Conservation (phyloP, 2,797 vertebrate species). For the Phrynocephalus vlangalii region DNA sequence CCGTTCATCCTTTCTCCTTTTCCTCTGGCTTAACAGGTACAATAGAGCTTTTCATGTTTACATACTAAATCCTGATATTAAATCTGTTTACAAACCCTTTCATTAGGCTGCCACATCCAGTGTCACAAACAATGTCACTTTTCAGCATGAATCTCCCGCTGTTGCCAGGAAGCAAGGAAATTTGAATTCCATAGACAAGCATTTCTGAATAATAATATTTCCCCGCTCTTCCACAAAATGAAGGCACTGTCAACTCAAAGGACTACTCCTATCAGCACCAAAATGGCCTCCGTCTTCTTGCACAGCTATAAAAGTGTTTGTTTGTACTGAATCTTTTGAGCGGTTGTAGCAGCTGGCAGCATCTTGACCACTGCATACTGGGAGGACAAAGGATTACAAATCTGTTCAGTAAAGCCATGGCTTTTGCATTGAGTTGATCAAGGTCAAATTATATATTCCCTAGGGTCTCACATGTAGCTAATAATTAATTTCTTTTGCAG, state of each 20-base stretch:
- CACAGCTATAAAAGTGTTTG: background rate
- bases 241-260: background rate
- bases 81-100: conserved; percentile 42
- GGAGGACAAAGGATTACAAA: background rate
- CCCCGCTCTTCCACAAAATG: background rate
- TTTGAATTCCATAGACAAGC: conserved; percentile 16
- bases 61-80: conserved; percentile 39
- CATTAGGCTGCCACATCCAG: conserved; percentile 36
- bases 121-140: conserved; percentile 33
- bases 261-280: conserved; percentile 6
- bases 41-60: conserved; percentile 26
- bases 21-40: conserved; percentile 23
- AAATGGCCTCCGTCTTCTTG: background rate
- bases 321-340: background rate
- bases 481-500: conserved; percentile 24
- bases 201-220: conserved; percentile 35
- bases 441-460: conserved; percentile 10
- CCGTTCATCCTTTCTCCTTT: background rate
- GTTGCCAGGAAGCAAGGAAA: conserved; percentile 1
- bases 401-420: conserved; percentile 10
- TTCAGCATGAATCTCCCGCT: conserved; percentile 36
- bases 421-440: conserved; percentile 1
- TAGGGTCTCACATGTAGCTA: conserved; percentile 22
- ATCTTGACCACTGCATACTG: conserved; percentile 3
- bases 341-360: background rate